Conservation (phyloP, 1,140 invertebrate species). For the Goniozus legneri region DNA sequence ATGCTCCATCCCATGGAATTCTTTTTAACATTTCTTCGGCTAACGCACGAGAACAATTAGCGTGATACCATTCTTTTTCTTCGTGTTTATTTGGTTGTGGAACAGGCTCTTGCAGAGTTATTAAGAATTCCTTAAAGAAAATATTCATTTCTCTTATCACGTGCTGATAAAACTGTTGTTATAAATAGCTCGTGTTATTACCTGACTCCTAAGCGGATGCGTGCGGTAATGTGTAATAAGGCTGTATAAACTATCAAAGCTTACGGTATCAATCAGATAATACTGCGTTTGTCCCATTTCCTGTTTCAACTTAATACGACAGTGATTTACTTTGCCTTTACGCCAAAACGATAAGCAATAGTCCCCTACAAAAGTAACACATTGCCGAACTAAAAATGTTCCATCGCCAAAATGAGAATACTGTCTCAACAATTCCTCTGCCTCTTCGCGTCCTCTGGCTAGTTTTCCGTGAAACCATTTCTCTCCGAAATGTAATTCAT, state of each 20-base stretch:
- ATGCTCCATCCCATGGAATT: constrained; percentile 84
- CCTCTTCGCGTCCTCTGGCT: constrained; percentile 71
- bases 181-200: constrained; percentile 32
- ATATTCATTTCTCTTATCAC: constrained; percentile 4
- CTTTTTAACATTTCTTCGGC: constrained; percentile 85
- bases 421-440: constrained; percentile 71
- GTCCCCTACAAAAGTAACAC: constrained; percentile 94
- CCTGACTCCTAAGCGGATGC: constrained; percentile 80
- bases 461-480: constrained; percentile 94
- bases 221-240: constrained; percentile 88
- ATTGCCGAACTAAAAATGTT: constrained; percentile 91
- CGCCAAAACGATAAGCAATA: constrained; percentile 95
- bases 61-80: constrained; percentile 91
- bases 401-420: constrained; percentile 90
- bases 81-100: constrained; percentile 94
- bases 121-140: constrained; percentile 71
- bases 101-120: constrained; percentile 85
- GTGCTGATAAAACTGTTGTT: not conserved
- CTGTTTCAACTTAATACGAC: constrained; percentile 85
- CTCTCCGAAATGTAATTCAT: constrained; percentile 92
- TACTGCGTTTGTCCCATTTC: constrained; percentile 87
- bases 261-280: constrained; percentile 84
- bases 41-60: constrained; percentile 70
- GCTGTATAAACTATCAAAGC: constrained; percentile 90
- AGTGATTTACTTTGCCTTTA: constrained; percentile 86